Conservation (phyloP, 30 jellyfish, hydroid and myxozoan species). For the Cassiopea xamachana region DNA sequence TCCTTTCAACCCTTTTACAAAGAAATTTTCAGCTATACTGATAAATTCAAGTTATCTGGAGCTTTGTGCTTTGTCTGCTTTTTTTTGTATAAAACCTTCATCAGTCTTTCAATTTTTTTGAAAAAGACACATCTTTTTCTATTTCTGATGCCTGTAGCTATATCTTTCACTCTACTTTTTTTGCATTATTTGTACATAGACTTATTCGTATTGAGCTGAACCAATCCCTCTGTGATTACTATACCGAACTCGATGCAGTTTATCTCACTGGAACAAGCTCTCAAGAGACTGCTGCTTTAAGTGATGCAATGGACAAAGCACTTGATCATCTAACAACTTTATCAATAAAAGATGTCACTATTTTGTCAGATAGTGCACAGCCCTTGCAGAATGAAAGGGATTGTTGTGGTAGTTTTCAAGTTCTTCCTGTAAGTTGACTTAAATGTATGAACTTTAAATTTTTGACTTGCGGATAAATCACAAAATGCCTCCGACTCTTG, state of each 20-base stretch:
- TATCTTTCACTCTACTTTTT: too few relatives aligned
- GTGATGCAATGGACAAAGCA: constrained; percentile 31
- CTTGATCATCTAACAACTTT: constrained; percentile 25
- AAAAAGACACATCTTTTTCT: too few relatives aligned
- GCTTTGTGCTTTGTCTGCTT: too few relatives aligned
- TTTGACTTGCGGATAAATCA: too few relatives aligned
- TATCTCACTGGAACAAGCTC: constrained; percentile 52
- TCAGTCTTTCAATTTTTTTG: too few relatives aligned
- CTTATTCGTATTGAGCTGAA: constrained; percentile 68
- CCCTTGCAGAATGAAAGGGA: constrained; percentile 28
- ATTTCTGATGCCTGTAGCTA: too few relatives aligned
- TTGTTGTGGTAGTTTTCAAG: constrained; percentile 39
- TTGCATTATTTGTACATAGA: constrained; percentile 9
- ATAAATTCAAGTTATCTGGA: too few relatives aligned
- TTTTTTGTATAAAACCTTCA: too few relatives aligned
- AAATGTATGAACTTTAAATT: too few relatives aligned
- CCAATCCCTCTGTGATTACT: constrained; percentile 59
- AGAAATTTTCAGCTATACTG: too few relatives aligned
- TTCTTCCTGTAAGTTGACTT: constrained; percentile 47
- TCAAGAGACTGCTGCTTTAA: constrained; percentile 7
- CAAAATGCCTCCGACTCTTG: too few relatives aligned
- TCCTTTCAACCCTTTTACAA: too few relatives aligned
- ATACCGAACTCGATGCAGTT: constrained; percentile 81
- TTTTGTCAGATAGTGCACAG: not conserved
- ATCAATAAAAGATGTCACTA: constrained; percentile 2